phyloP scores from a whole-genome alignment of 2,113 vertebrate genomes.

The Channa maculata region DNA sequence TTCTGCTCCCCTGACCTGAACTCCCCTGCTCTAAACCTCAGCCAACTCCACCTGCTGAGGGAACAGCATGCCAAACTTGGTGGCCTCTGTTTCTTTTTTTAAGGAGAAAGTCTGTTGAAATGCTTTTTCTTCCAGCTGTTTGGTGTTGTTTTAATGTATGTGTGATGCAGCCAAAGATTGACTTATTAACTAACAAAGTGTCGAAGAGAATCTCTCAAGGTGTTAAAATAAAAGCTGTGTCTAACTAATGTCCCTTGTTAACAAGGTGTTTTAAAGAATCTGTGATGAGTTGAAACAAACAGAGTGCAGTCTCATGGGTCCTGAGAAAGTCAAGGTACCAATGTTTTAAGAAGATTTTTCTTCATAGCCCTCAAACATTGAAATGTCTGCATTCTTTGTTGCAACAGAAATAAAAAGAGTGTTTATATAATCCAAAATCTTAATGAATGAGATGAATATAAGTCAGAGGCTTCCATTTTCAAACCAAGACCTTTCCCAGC shows the following conservation, averaged over 20 bases:
- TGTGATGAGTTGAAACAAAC: neutral
- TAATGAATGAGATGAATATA: constrained; percentile 15
- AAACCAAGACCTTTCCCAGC: constrained; percentile 40
- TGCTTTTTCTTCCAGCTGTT: constrained; percentile 5
- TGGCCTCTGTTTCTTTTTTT: constrained; percentile 21
- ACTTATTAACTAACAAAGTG: constrained; percentile 11
- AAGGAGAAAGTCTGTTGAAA: constrained; percentile 16
- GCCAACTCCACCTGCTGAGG: constrained; percentile 41
- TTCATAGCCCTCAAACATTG: neutral
- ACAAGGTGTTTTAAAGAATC: constrained; percentile 13
- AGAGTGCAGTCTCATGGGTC: neutral
- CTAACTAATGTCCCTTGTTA: neutral
- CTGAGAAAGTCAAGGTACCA: too few relatives aligned
- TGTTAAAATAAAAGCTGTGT: constrained; percentile 16
- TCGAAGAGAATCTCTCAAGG: constrained; percentile 1
- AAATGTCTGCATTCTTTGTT: constrained; percentile 17
- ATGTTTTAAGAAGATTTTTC: too few relatives aligned
- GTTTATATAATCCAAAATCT: constrained; percentile 3
- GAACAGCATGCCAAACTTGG: constrained; percentile 23
- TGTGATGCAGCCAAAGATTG: constrained; percentile 13
- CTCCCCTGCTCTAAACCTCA: constrained; percentile 29
- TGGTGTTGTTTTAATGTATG: constrained; percentile 8
- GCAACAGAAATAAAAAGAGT: neutral
- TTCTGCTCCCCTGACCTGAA: constrained; percentile 59
- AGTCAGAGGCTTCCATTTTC: constrained; percentile 22